Conservation (phyloP, 2,888 invertebrate species). For the Endotricha flammealis region DNA sequence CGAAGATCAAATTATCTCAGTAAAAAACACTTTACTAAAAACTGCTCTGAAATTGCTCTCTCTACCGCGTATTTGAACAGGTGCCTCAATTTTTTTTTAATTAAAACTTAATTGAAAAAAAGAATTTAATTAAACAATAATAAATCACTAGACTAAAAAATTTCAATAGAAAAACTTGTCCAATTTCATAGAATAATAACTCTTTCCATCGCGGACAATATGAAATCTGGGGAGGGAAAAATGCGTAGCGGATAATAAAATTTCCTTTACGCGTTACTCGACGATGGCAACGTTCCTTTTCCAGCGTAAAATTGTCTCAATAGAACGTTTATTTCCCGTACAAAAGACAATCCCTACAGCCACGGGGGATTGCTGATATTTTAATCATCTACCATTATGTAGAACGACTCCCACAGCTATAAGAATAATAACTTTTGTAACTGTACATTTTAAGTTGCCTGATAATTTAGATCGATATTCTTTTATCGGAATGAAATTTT, state of each 20-base stretch:
- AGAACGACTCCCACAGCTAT: conserved; percentile 27
- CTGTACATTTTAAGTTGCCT: conserved; percentile 20
- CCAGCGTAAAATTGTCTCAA: conserved; percentile 39
- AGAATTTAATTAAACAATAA: conserved; percentile 1
- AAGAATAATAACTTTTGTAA: conserved; percentile 32
- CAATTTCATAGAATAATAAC: conserved; percentile 32
- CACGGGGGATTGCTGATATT: conserved; percentile 39
- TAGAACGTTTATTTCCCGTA: conserved; percentile 37
- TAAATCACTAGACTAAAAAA: not conserved
- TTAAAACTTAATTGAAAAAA: conserved; percentile 23
- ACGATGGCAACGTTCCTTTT: conserved; percentile 23
- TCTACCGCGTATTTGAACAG: too few species aligned
- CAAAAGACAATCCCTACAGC: conserved; percentile 33
- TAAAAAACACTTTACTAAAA: too few species aligned
- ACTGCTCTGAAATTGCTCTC: too few species aligned
- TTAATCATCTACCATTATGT: conserved; percentile 45
- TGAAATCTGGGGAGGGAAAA: conserved; percentile 27
- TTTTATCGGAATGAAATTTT: too few species aligned
- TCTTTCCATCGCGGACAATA: conserved; percentile 36
- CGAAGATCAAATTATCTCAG: too few species aligned
- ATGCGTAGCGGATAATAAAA: conserved; percentile 29
- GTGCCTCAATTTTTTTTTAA: too few species aligned
- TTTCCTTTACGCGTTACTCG: conserved; percentile 32
- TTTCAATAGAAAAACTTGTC: conserved; percentile 11
- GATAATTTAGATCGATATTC: too few species aligned